phyloP scores from a whole-genome alignment of 2,113 vertebrate genomes.

The Dicrurus megarhynchus region DNA sequence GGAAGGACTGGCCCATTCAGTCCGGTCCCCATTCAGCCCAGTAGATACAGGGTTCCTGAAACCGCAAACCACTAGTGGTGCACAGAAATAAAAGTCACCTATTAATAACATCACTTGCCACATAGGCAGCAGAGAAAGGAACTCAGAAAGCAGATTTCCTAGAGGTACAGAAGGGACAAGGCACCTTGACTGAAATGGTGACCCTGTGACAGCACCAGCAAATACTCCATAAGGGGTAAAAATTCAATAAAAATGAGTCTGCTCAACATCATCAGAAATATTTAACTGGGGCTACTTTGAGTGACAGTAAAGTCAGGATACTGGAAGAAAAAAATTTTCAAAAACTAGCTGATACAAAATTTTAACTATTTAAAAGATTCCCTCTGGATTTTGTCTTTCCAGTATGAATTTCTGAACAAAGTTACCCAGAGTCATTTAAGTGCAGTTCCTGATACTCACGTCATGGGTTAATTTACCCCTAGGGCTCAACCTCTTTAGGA shows the following conservation, averaged over 20 bases:
- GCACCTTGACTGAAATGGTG: not conserved
- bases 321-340: not conserved
- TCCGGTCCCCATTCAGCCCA: not conserved
- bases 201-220: not conserved
- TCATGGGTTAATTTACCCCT: not conserved
- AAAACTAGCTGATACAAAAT: not conserved
- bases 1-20: not conserved
- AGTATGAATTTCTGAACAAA: not conserved
- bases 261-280: not conserved
- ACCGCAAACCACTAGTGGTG: not conserved
- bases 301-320: not conserved
- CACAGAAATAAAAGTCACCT: not conserved
- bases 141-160: not conserved
- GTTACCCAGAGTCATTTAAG: not conserved
- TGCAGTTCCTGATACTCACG: not conserved
- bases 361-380: not conserved
- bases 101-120: not conserved
- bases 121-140: not conserved
- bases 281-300: not conserved
- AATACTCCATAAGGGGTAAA: not conserved
- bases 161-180: not conserved
- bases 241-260: not conserved
- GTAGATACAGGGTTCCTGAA: not conserved
- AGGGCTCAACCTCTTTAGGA: not conserved
- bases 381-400: not conserved